Base-by-base conservation (phyloP, 23 tunicate species). In the Corella eumyota region DNA sequence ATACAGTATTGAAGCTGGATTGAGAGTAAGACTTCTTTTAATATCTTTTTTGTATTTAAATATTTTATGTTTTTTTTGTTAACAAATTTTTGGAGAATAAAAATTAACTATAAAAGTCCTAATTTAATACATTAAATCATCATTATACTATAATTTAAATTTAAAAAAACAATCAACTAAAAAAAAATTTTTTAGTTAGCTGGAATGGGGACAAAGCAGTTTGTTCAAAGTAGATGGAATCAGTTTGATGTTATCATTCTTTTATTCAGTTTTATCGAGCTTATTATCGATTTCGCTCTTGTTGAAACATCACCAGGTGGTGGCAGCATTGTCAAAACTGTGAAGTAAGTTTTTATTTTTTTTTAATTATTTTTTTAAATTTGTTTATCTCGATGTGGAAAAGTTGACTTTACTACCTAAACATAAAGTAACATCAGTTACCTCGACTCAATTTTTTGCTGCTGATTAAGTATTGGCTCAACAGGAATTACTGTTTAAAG, bases 221-320 rank as follows among this genome's bases (percentile, higher is more conserved):
- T 47, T 53, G 56, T 64, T 62, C 64, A 47, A 4, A 65, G 60
- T 34, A 48, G 62, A 23, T 85, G 94, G 94, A 85, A 77, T 34
- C 69, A 80, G 69, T 70, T 85, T 47, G 94, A 85, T 65, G 50
- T 85, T 57, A 36, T 76, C 73, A 76, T 85, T 37, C 74, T 85
- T 36, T 17, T 70, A 28, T 22, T 70, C 31, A 64, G 71, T 49
- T 76, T 76, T 48, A 56, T 70, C 4, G 94, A 85, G 37, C 68
- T 85, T 20, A 84, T 84, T 2, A 71, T 78, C 50, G 83, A 75
- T 60, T 38, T 57, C n/a, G 60, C 56, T 52, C 15, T 75, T 17
- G 78, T 69, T 27, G 66, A 61, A 24, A 47, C 50, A 32, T 53
- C 74, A 1, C 25, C 61, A 23, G 68, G 58, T 21, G 62, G 40